Percentiles rank a stretch among this genome's conserved stretches.
Conservation (phyloP, 2,113 vertebrate species). For the Lagopus leucura region DNA sequence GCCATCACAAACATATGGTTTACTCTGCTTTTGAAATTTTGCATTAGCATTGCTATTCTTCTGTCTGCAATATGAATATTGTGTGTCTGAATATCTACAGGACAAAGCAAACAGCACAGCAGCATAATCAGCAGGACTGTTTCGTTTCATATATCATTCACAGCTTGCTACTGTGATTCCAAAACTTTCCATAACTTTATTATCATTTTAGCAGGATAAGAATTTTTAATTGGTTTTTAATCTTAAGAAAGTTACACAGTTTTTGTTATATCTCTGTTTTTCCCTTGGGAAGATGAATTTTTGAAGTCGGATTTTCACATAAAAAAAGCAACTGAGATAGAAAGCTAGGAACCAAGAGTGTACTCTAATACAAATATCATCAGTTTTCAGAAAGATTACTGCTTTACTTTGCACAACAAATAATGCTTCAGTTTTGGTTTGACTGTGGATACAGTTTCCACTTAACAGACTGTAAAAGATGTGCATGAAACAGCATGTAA, state of each 20-base stretch:
- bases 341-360: not conserved
- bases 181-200: conserved; percentile 9
- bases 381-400: not conserved
- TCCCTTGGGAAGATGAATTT: not conserved
- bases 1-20: not conserved
- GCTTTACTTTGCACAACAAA: not conserved
- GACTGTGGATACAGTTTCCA: not conserved
- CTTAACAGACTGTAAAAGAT: not conserved
- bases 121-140: not conserved
- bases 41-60: not conserved
- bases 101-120: conserved; percentile 18
- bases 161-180: not conserved
- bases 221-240: not conserved
- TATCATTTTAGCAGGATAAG: not conserved
- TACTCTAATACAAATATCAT: not conserved
- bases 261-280: not conserved
- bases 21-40: conserved; percentile 7
- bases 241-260: not conserved
- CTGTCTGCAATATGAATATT: conserved; percentile 1
- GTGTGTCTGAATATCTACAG: not conserved
- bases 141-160: conserved; percentile 19
- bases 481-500: not conserved
- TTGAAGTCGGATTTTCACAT: not conserved
- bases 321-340: not conserved
- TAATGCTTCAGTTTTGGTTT: not conserved